Evolutionary conservation across 2,888 invertebrate genomes (phyloP), one percentile per base, ranked within the genome.

Genomic region (Criorhina ranunculi): DNA sequence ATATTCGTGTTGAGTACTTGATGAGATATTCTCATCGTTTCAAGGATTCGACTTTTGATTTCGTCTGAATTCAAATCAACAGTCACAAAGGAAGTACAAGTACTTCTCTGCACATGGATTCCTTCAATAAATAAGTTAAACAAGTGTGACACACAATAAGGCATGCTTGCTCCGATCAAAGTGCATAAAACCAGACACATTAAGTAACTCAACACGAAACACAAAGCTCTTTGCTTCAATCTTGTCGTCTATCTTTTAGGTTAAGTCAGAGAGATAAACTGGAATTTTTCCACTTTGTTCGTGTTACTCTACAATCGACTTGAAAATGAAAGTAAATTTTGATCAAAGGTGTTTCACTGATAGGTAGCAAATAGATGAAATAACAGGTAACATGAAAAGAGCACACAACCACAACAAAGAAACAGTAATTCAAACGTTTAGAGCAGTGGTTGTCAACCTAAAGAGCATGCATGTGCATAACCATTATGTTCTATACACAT

Each of bases 241-340:
- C 6, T 15, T 8, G 9, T 4, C 19, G 33, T 35, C 9, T 55
- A 5, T 35, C 55, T 40, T 2, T 67, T 67, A n/a, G 42, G 40
- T 31, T 42, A 67, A 67, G 40, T 15, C 53, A 40, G 31, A n/a
- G n/a, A n/a, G n/a, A 42, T 19, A 67, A 67, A 67, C 67, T 67
- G 53, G 67, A 67, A n/a, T 53, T 67, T 53, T 29, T 31, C 2
- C 15, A 8, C 31, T n/a, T 12, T 12, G 51, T 15, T 35, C 5
- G 15, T 53, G 1, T 35, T 35, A 55, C 11, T 24, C 24, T 17
- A 15, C 55, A 35, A 33, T 17, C 33, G 35, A 55, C 1, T 35
- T 4, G 24, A 7, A 55, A 55, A 55, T 35, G 55, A 55, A 55
- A 55, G 55, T 55, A 33, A 35, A 35, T 55, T 55, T 35, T 2